Evolutionary conservation across 2,888 invertebrate species (phyloP).

Genomic region (Rotaria macrura): DNA sequence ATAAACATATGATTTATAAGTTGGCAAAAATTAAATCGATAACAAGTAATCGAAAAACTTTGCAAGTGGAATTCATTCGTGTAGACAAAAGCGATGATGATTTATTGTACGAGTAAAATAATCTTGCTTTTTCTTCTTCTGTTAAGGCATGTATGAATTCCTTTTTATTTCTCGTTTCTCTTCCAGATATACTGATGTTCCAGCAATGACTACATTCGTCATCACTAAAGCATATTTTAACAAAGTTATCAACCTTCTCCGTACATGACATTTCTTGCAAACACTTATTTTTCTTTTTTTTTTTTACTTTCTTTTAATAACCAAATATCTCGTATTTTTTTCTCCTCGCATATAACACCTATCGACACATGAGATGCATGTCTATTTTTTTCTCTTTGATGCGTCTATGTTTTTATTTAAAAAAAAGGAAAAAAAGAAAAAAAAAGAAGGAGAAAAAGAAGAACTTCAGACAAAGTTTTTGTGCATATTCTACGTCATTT

Average conservation of each 20-base stretch:
- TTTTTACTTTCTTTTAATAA: too few species aligned
- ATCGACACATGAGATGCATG: neutral
- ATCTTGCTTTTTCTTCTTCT: too few species aligned
- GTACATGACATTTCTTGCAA: neutral
- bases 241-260: neutral
- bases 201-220: neutral
- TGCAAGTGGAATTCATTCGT: neutral
- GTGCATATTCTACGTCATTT: neutral
- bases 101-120: neutral
- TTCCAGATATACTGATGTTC: neutral
- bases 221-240: neutral
- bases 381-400: too few species aligned
- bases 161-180: neutral
- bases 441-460: neutral
- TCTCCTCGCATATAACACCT: neutral
- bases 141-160: too few species aligned
- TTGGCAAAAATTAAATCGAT: neutral
- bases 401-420: neutral
- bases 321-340: neutral
- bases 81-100: neutral
- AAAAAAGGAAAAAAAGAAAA: too few species aligned
- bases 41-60: neutral
- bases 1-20: neutral
- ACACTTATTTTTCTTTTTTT: too few species aligned
- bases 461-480: neutral